Evolutionary conservation across 2,888 invertebrate species (phyloP), one percentile per base, ranked within the genome.

Genomic region (Drosophila meridiana): DNA sequence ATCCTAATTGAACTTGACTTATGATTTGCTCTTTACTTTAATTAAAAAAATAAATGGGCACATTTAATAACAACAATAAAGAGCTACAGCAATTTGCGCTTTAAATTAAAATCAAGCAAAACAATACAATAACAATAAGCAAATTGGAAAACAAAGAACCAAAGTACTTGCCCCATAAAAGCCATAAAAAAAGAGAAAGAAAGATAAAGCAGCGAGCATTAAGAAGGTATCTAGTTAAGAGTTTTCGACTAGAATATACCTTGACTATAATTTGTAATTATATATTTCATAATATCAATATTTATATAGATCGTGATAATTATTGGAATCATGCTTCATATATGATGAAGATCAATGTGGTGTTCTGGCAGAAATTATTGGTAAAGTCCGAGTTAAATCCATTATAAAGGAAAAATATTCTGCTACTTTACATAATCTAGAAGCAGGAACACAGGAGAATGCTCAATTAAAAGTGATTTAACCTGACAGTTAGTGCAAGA

Each of bases 101-200:
- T 42, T 50, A 69, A 73, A 60, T 68, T 32, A 63, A 78, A 69
- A 60, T 38, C 47, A 55, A 40, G 30, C 43, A 32, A 68, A 60
- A 26, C 36, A 40, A 56, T 40, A 38, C 34, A 63, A 52, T 52
- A 65, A 76, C 28, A 50, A 48, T 32, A 20, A 43, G 32, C 68
- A 73, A 73, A 75, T 45, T 69, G 56, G 47, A 36, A 59, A 69
- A 50, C 64, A 69, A 76, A 64, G 52, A 67, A 38, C 58, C 58
- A 62, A 69, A 76, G 64, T 65, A 69, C 75, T 75, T 61, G 61
- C 34, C 45, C 75, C 69, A 64, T 47, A 78, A 78, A 69, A 62
- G 45, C 69, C 63, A 62, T 65, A 69, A 79, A 67, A 47, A 52
- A 45, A 28, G 34, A 34, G 11, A 11, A 13, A 56, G 30, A 40